Evolutionary conservation across 2,113 vertebrate genomes (phyloP).

Genomic region (Cichladusa arquata): DNA sequence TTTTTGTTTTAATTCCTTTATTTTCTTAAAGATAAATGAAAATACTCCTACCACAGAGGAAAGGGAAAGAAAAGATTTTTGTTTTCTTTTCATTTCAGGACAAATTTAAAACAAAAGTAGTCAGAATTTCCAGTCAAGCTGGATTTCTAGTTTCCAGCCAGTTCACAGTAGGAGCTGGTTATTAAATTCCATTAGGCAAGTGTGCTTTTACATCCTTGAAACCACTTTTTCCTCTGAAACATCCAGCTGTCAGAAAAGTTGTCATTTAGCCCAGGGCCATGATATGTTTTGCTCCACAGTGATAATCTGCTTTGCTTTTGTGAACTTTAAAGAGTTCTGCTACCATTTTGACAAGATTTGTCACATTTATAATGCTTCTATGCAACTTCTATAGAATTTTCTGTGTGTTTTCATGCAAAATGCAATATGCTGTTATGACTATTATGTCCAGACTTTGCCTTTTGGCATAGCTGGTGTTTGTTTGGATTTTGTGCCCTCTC

Average conservation of each 20-base stretch:
- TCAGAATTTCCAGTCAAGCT: background rate
- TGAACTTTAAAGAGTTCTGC: background rate
- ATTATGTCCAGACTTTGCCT: background rate
- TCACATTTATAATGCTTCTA: background rate
- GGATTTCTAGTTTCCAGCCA: background rate
- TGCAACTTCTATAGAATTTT: background rate
- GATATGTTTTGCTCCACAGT: background rate
- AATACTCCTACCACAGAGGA: background rate
- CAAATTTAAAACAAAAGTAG: background rate
- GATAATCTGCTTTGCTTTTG: background rate
- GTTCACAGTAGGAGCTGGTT: background rate
- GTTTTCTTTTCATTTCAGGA: background rate
- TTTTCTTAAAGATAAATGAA: background rate
- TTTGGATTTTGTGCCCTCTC: background rate
- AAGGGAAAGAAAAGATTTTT: background rate
- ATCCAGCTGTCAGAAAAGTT: background rate
- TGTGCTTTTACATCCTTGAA: background rate
- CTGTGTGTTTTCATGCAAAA: background rate
- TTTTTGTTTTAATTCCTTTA: fast-evolving
- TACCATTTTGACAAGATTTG: background rate
- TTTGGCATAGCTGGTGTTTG: background rate
- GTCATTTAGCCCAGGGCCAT: background rate
- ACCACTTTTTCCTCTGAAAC: background rate
- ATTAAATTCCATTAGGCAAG: background rate
- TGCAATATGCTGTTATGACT: background rate